Conservation (phyloP, 2,888 invertebrate species). For the Drosophila imparisetae region DNA sequence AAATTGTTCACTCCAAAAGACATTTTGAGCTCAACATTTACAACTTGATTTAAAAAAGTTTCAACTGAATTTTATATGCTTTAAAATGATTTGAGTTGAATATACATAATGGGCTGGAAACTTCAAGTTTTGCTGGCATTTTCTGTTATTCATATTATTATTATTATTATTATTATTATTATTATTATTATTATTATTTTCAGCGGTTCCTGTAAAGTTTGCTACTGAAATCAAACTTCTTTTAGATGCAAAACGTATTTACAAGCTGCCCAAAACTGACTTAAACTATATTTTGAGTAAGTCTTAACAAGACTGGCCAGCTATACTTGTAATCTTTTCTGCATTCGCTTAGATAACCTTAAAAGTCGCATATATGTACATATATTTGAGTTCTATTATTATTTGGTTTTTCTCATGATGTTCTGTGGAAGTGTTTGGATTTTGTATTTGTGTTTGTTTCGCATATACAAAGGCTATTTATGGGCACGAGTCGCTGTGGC, state of each 20-base stretch:
- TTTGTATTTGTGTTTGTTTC: background rate
- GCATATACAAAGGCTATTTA: background rate
- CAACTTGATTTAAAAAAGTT: background rate
- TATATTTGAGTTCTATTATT: background rate
- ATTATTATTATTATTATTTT: background rate
- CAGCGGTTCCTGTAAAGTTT: background rate
- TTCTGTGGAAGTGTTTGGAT: no score
- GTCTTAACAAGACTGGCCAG: background rate
- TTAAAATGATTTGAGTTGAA: background rate
- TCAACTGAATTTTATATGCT: background rate
- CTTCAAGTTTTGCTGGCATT: background rate
- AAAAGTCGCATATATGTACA: background rate
- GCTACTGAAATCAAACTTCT: background rate
- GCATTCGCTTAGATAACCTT: background rate
- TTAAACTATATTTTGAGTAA: background rate
- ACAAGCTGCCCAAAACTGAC: background rate
- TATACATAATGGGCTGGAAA: background rate
- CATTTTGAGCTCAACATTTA: background rate
- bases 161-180: background rate
- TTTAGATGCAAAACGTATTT: background rate
- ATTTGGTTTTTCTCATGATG: background rate
- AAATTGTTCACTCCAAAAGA: background rate
- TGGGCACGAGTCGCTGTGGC: slow-evolving; percentile 41
- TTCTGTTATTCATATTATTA: background rate
- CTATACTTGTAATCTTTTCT: background rate